These are phyloP conservation scores for Drosophila murphyi DNA, from an alignment of 1,140 invertebrate genomes.

Conservation along the genomic window DNA sequence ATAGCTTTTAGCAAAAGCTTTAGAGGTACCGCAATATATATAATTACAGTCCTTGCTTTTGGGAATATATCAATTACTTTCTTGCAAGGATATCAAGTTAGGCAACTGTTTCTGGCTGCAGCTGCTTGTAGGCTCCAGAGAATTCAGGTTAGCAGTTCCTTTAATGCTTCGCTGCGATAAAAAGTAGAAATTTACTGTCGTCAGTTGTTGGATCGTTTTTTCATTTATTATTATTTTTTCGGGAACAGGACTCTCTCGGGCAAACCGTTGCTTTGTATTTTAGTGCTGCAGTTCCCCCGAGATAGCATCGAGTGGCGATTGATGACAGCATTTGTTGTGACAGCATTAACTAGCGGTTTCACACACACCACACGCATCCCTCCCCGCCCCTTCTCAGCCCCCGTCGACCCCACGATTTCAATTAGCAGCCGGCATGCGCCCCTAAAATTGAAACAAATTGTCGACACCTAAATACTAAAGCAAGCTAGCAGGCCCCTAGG, in stretches of 20 bases:
- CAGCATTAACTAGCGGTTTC: constrained; percentile 79
- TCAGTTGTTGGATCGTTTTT: constrained; percentile 53
- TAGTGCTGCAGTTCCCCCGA: constrained; percentile 15
- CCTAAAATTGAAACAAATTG: constrained; percentile 58
- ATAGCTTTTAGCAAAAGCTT: too few relatives aligned
- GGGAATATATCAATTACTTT: too few relatives aligned
- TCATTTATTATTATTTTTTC: constrained; percentile 18
- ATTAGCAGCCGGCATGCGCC: constrained; percentile 50
- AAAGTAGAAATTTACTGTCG: constrained; percentile 61
- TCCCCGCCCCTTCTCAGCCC: constrained; percentile 1
- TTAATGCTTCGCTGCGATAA: not conserved
- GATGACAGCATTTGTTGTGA: constrained; percentile 80
- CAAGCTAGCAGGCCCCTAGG: constrained; percentile 19
- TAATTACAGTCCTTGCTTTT: too few relatives aligned
- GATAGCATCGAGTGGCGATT: constrained; percentile 45
- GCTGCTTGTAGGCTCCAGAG: constrained; percentile 50
- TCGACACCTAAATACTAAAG: constrained; percentile 58
- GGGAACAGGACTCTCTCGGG: constrained; percentile 49
- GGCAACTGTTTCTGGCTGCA: not conserved
- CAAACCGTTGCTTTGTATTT: constrained; percentile 9
- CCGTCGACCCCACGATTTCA: constrained; percentile 20
- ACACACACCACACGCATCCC: constrained; percentile 49
- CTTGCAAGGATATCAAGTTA: too few relatives aligned
- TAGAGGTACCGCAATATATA: too few relatives aligned
- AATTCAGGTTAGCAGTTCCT: constrained; percentile 25